Percentiles rank a stretch among this genome's conserved stretches.
phyloP scores from a whole-genome alignment of 2,888 invertebrate species.

The Digitonthophagus gazella region DNA sequence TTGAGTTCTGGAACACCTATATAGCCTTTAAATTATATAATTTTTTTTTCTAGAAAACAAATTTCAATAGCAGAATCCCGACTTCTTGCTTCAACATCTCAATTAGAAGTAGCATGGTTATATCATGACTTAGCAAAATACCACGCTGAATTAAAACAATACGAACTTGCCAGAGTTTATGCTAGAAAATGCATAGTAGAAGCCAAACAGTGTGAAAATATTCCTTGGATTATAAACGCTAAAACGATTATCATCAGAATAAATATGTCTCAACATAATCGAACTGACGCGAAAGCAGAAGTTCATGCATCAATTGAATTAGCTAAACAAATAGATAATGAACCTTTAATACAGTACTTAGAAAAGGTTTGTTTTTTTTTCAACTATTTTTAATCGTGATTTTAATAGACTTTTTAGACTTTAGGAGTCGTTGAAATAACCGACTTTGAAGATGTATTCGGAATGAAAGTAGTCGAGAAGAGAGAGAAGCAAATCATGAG shows the following conservation, averaged over 20 bases:
- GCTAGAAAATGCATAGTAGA: constrained; percentile 47
- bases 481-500: constrained; percentile 51
- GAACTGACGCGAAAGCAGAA: constrained; percentile 52
- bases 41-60: constrained; percentile 37
- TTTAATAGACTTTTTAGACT: constrained; percentile 36
- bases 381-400: neutral
- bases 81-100: constrained; percentile 38
- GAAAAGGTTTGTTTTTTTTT: constrained; percentile 34
- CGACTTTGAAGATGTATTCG: constrained; percentile 46
- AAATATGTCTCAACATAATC: constrained; percentile 51
- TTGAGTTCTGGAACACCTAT: no score
- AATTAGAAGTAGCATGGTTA: constrained; percentile 53
- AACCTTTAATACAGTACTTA: constrained; percentile 43
- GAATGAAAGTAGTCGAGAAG: constrained; percentile 45
- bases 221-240: constrained; percentile 51
- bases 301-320: constrained; percentile 39
- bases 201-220: constrained; percentile 41
- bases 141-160: constrained; percentile 47
- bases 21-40: no score
- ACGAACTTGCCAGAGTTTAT: constrained; percentile 50
- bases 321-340: constrained; percentile 45
- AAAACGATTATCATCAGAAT: constrained; percentile 50
- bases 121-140: constrained; percentile 53
- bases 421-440: constrained; percentile 46
- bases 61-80: constrained; percentile 41